These are phyloP conservation scores for Pangasius larnaudii DNA, from an alignment of 2,797 vertebrate genomes.

Conservation along the genomic window DNA sequence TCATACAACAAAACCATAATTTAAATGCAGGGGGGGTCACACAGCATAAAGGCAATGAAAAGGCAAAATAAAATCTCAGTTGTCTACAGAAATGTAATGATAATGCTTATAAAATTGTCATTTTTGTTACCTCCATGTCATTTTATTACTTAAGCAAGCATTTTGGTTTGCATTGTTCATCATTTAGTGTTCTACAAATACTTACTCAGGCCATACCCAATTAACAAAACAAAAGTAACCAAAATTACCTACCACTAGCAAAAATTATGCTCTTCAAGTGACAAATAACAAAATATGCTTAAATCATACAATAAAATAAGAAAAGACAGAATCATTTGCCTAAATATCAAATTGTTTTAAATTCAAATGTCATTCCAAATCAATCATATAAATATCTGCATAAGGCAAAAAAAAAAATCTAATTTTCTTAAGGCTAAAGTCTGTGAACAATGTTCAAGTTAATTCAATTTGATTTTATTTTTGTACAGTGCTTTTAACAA, in stretches of 20 bases:
- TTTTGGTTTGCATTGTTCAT: not conserved
- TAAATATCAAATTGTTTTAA: not conserved
- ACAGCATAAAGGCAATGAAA: not conserved
- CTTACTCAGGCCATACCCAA: too few relatives aligned
- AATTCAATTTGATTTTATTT: not conserved
- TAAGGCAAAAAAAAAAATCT: not conserved
- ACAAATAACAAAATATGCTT: too few relatives aligned
- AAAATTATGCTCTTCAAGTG: too few relatives aligned
- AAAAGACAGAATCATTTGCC: not conserved
- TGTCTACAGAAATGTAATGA: not conserved
- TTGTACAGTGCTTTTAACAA: too few relatives aligned
- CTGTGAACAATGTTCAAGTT: not conserved
- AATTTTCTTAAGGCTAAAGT: not conserved
- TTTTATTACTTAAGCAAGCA: not conserved
- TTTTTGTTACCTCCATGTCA: not conserved
- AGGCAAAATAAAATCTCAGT: not conserved
- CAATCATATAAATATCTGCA: not conserved
- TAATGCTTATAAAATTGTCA: not conserved
- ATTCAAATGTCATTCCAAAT: not conserved
- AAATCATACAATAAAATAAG: not conserved
- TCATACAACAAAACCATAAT: not conserved
- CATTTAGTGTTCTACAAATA: not conserved
- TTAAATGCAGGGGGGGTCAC: not conserved
- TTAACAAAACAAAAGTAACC: too few relatives aligned
- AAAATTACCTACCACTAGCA: too few relatives aligned